Evolutionary conservation across 2,888 invertebrate species (phyloP), one percentile per base, ranked within the genome.

Genomic region (Danaus chrysippus): DNA sequence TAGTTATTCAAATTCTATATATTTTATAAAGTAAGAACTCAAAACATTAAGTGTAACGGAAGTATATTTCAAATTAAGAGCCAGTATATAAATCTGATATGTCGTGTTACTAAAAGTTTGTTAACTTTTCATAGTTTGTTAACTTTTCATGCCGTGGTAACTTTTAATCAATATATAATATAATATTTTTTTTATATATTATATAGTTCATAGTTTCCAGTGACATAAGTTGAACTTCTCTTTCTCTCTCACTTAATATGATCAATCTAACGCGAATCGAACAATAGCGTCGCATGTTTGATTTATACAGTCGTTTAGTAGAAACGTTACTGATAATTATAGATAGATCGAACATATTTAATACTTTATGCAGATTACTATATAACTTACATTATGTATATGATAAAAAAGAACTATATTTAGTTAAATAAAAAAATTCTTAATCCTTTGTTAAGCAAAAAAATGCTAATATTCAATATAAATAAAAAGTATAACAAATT

Each of bases 251-350:
- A 82, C 83, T 87, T 83, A 86, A 86, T 86, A 87, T 88, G 87
- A 90, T 91, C 91, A 91, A 91, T 91, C 88, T 87, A 87, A 86
- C 88, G 81, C 84, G 88, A 90, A 88, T 91, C 91, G 89, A 91
- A 91, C 89, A 90, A 90, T 87, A 91, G 90, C 84, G 81, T 86
- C 87, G 86, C 88, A 86, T 89, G 87, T 91, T 89, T 90, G 91
- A 91, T 91, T 91, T 91, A 90, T 89, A 87, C 84, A 88, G 83
- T 87, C 91, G 90, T 89, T 91, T 90, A 90, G 91, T 88, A 87
- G 85, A 85, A 90, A 87, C 88, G 90, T 91, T 90, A 88, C 84
- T 83, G 85, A 86, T 90, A 90, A 90, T 89, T 88, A 89, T 89
- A 88, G 82, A 69, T 69, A 75, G 85, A 86, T 80, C 76, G 71